Percentiles rank a stretch among this genome's conserved stretches.
These are phyloP conservation scores for Schlechtendalia chinensis DNA, from an alignment of 1,140 invertebrate genomes.

Conservation along the genomic window DNA sequence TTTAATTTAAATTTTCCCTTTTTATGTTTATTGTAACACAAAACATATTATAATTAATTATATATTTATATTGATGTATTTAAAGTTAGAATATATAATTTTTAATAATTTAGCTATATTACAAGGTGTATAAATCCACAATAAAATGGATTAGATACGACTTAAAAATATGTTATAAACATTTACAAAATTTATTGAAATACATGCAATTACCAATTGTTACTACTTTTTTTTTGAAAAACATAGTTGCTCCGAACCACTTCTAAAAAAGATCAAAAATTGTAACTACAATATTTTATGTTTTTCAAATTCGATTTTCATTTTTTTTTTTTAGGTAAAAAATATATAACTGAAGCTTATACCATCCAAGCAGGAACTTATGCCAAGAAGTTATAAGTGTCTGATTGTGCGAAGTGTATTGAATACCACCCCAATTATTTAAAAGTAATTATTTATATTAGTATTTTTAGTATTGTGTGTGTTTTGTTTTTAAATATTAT, in stretches of 20 bases:
- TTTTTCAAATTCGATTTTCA: neutral
- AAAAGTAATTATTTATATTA: neutral
- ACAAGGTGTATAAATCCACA: neutral
- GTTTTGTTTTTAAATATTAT: neutral
- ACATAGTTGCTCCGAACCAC: neutral
- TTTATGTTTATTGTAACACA: neutral
- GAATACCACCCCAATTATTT: neutral
- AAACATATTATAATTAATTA: neutral
- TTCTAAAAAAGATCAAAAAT: neutral
- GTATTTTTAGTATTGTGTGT: neutral
- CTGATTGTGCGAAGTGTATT: neutral
- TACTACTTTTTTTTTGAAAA: neutral
- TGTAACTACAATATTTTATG: slow-evolving; percentile 6
- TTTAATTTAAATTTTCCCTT: neutral
- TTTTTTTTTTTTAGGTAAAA: neutral
- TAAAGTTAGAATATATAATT: neutral
- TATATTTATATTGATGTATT: neutral
- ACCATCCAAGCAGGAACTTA: neutral
- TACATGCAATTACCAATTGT: neutral
- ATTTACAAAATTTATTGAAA: neutral
- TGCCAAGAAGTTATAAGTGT: neutral
- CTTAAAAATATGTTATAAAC: neutral
- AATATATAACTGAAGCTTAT: neutral
- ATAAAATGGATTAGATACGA: neutral
- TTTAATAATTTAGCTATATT: neutral